Percentiles rank a stretch among this genome's conserved stretches.
These are phyloP conservation scores for Strix occidentalis DNA, from an alignment of 2,797 vertebrate species.

Conservation along the genomic window DNA sequence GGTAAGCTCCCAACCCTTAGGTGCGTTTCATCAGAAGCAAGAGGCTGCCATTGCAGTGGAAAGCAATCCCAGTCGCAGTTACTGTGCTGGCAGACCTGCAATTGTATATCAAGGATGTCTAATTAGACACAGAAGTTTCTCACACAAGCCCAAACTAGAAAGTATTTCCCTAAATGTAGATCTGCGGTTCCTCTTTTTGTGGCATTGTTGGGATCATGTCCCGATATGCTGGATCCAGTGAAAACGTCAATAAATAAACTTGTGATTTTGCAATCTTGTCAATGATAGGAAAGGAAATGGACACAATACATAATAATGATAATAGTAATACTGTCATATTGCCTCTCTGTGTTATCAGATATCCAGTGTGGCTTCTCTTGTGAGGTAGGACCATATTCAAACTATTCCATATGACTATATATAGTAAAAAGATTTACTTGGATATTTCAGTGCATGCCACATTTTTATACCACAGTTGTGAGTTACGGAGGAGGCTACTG, in stretches of 20 bases:
- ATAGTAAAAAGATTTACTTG: not conserved
- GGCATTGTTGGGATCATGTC: not conserved
- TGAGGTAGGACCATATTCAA: not conserved
- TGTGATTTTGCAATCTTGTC: not conserved
- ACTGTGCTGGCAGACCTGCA: not conserved
- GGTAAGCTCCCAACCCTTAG: not conserved
- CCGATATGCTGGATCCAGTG: not conserved
- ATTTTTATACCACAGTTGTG: not conserved
- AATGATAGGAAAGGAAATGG: not conserved
- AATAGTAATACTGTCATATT: not conserved
- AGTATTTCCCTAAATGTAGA: not conserved
- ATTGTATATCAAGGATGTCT: not conserved
- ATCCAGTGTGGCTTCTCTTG: not conserved
- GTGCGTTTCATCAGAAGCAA: not conserved
- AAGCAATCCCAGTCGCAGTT: not conserved
- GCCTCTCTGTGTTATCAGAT: not conserved
- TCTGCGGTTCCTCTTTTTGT: not conserved
- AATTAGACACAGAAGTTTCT: not conserved
- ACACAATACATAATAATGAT: not conserved
- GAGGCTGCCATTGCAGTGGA: not conserved
- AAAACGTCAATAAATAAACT: not conserved
- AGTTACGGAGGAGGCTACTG: not conserved
- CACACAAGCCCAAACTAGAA: not conserved
- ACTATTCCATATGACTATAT: not conserved
- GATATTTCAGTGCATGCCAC: not conserved